Evolutionary conservation across 2,113 vertebrate species (phyloP), one percentile per base, ranked within the genome.

Genomic region (Nematolebias whitei): DNA sequence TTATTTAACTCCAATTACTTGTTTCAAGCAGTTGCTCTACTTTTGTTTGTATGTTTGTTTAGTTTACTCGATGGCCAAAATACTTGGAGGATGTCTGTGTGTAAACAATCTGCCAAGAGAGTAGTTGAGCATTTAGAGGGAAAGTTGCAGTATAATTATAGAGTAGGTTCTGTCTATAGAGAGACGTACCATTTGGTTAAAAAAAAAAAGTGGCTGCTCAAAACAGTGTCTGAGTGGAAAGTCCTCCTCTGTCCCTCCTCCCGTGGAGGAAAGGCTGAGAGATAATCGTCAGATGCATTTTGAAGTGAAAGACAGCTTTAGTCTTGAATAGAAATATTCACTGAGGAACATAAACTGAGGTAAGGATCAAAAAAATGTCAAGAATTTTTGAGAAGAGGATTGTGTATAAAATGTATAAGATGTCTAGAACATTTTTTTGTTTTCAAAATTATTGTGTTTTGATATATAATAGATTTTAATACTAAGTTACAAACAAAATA

Each of bases 61-160:
- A n/a, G 52, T 74, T 60, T 71, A 61, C 64, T 68, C 40, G 43
- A 67, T 60, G 38, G 53, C 70, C 50, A 38, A 82, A 83, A 83
- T 81, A 63, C 47, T 79, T 73, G 24, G 43, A 56, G 64, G 52
- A 67, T 83, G 70, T 76, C 70, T 84, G 79, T 65, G 86, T 82
- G 50, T 49, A 9, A 39, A 74, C 59, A 71, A 66, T 19, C 69
- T 79, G 78, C 88, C 83, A 85, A 86, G 64, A 76, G 45, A 64
- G 69, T 84, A 77, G 78, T 70, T 53, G 66, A 74, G 58, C 74
- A 76, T 85, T 82, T 73, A 74, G 32, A 80, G 74, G 78, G 80
- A 79, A 70, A 84, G 77, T 72, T 80, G 62, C 71, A 74, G 39
- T 45, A 80, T 90, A 92, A 92, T 89, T 90, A 90, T 67, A 90